Conservation (phyloP, 2,888 invertebrate genomes). For the Drosophila setosimentum region DNA sequence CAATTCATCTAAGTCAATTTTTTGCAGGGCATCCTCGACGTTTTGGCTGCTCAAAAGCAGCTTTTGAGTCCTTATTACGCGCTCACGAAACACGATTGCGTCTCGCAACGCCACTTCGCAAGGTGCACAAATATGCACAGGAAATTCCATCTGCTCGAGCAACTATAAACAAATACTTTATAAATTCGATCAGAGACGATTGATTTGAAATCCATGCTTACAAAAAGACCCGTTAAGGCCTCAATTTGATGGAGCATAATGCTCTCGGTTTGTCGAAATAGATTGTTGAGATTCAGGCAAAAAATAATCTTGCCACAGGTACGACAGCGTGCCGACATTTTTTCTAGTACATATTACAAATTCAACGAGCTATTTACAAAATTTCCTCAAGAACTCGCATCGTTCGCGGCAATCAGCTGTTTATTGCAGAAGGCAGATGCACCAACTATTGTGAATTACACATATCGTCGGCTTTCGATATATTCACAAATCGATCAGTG, state of each 20-base stretch:
- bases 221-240: constrained; percentile 64
- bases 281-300: constrained; percentile 38
- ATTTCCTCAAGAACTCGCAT: constrained; percentile 30
- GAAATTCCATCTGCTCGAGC: constrained; percentile 38
- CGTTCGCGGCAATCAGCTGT: constrained; percentile 40
- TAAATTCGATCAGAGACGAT: neutral
- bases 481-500: neutral
- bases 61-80: constrained; percentile 65
- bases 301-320: constrained; percentile 68
- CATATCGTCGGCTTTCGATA: neutral
- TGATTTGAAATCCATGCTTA: constrained; percentile 25
- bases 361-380: constrained; percentile 13
- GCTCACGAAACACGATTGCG: constrained; percentile 63
- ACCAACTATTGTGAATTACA: constrained; percentile 2
- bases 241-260: constrained; percentile 70
- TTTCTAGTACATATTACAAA: constrained; percentile 45
- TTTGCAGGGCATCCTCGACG: constrained; percentile 22
- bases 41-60: constrained; percentile 32
- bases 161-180: constrained; percentile 35
- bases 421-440: constrained; percentile 10
- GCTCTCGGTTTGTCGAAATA: constrained; percentile 52
- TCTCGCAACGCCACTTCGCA: constrained; percentile 56
- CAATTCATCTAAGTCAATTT: constrained; percentile 45
- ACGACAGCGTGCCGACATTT: constrained; percentile 64
- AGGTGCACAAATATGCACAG: constrained; percentile 61